Base-by-base conservation (phyloP, 2,888 invertebrate species). In the Lycophotia porphyrea region DNA sequence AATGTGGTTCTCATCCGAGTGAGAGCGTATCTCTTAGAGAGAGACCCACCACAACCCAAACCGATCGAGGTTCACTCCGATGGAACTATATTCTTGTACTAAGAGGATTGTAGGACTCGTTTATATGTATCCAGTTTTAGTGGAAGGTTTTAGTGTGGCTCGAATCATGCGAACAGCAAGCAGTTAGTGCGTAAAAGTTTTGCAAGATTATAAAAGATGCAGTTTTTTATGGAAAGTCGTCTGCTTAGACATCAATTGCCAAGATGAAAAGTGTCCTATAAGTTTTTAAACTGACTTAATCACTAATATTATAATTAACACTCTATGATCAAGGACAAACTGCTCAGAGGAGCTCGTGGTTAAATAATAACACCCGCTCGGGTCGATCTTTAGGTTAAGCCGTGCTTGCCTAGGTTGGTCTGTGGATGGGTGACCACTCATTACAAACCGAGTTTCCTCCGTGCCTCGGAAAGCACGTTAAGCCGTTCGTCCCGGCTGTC, bases 31-130 rank as follows among this genome's bases (percentile, higher is more conserved):
- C 88, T 96, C 0, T 86, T 96, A 4, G 95, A 96, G 71, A 86
- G 93, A 8, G 94, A 96, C 69, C 96, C 96, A 0, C 96, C 96
- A 0, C 95, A 96, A 3, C 94, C 96, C 0, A 94, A 63, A 39
- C 63, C 93, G n/a, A 94, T 96, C 27, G 94, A 94, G 77, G 91
- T 96, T 8, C 95, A 96, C 77, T 95, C 96, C 0, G 96, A 96
- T 71, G 96, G 96, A 11, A 96, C 95, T 18, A 95, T 96, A 76
- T 96, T 96, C 85, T 90, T 96, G 55, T 96, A 96, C 82, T 96
- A 92, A 67, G 11, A 49, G 4, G 5, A n/a, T 27, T 39, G n/a
- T 49, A 24, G 27, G 11, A 66, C 42, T 49, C 15, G 36, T 42
- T 60, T 34, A 0, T 4, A 49, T 49, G 49, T 49, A 9, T 49